Conservation (phyloP, 2,113 vertebrate genomes). For the Tursiops truncatus region DNA sequence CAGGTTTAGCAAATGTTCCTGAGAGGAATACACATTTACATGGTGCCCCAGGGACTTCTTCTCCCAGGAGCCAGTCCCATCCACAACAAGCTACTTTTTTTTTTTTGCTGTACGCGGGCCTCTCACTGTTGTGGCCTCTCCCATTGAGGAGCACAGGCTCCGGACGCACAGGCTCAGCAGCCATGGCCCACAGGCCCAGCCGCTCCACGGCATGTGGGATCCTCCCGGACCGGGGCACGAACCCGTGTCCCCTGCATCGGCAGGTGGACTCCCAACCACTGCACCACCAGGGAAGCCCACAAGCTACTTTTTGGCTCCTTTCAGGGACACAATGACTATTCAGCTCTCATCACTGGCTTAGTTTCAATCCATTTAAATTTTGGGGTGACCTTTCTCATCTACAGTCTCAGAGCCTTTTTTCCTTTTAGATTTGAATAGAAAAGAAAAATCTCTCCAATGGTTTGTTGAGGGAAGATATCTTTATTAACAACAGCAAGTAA, state of each 20-base stretch:
- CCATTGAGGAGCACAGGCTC: too few species aligned
- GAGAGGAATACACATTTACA: not conserved
- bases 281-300: too few species aligned
- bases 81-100: too few species aligned
- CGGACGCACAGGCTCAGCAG: too few species aligned
- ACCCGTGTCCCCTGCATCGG: too few species aligned
- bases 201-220: too few species aligned
- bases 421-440: not conserved
- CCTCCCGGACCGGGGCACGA: too few species aligned
- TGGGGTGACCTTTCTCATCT: not conserved
- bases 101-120: too few species aligned
- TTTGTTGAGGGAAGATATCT: not conserved
- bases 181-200: too few species aligned
- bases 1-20: not conserved
- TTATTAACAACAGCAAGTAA: not conserved
- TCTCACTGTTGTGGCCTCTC: too few species aligned
- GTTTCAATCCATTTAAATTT: not conserved
- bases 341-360: not conserved
- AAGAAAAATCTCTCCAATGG: not conserved
- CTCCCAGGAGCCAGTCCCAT: not conserved
- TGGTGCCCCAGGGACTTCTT: not conserved
- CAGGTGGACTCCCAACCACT: too few species aligned
- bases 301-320: not conserved
- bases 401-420: not conserved
- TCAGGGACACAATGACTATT: fast-evolving